Evolutionary conservation across 2,888 invertebrate genomes (phyloP), one percentile per base, ranked within the genome.

Genomic region (Abscondita cerata): DNA sequence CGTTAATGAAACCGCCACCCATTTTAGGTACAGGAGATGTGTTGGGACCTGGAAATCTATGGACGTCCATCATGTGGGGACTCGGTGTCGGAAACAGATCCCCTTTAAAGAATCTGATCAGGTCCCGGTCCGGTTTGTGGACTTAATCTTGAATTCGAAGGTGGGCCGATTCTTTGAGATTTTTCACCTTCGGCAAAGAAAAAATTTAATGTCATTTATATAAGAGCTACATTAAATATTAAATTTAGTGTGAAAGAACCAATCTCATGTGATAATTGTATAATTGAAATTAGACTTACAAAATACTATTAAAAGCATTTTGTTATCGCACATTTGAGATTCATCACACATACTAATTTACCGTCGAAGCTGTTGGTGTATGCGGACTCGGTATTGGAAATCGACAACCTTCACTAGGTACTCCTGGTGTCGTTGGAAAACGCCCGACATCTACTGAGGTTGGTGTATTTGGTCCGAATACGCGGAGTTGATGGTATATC

Each of bases 351-450:
- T n/a, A n/a, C n/a, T n/a, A n/a, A n/a, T n/a, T n/a, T n/a, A n/a
- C 59, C 52, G 62, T 48, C 47, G 72, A 68, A 25, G 70, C 70
- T 48, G 75, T 77, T 34, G 81, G 81, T 18, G 83, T 82, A 66
- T 82, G 83, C 1, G 83, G 83, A 70, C 83, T 83, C 44, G 82
- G 82, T 58, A 83, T 81, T 66, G 83, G 82, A 75, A 83, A 84
- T 67, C 82, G 75, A 67, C 81, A 81, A 52, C 79, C 80, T 55
- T 81, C 80, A n/a, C 78, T 73, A 16, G 76, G 69, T 13, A 74
- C 72, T 41, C 75, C 74, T 8, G 79, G 76, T 59, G 77, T 81
- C 51, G 77, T 77, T 68, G 81, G 81, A 73, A 81, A 81, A 50
- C 81, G 73, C 13, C 77, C 79, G 25, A 80, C 77, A 69, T 82